phyloP scores from a whole-genome alignment of 2,113 vertebrate species.

The Pleuronectes platessa region DNA sequence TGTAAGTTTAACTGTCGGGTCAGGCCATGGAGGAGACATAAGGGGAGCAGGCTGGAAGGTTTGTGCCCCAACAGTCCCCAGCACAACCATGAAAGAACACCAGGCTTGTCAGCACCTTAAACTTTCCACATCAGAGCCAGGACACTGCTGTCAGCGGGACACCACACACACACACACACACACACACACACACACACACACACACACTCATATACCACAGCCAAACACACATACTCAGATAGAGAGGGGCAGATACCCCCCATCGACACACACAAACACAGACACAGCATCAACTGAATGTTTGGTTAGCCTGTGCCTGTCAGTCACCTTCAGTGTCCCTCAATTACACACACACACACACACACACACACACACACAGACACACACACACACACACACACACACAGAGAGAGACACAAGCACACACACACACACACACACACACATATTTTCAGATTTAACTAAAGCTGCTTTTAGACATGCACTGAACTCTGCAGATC shows the following conservation, averaged over 20 bases:
- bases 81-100: conserved; percentile 54
- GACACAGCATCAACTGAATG: conserved; percentile 13
- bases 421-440: too few species aligned
- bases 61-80: conserved; percentile 28
- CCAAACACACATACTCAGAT: conserved; percentile 36
- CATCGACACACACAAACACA: conserved; percentile 7
- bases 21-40: background rate
- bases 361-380: too few species aligned
- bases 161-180: too few species aligned
- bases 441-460: too few species aligned
- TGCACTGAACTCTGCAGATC: too few species aligned
- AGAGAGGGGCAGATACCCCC: background rate
- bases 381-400: too few species aligned
- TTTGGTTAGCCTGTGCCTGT: conserved; percentile 63
- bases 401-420: too few species aligned
- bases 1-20: conserved; percentile 33
- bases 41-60: background rate
- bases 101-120: conserved; percentile 64
- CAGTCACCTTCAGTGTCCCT: conserved; percentile 52
- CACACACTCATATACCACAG: conserved; percentile 22
- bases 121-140: conserved; percentile 52
- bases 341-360: background rate
- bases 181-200: background rate
- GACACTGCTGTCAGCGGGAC: conserved; percentile 44
- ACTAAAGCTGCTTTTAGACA: too few species aligned